phyloP scores from a whole-genome alignment of 1,140 invertebrate genomes.

The Aethina tumida region DNA sequence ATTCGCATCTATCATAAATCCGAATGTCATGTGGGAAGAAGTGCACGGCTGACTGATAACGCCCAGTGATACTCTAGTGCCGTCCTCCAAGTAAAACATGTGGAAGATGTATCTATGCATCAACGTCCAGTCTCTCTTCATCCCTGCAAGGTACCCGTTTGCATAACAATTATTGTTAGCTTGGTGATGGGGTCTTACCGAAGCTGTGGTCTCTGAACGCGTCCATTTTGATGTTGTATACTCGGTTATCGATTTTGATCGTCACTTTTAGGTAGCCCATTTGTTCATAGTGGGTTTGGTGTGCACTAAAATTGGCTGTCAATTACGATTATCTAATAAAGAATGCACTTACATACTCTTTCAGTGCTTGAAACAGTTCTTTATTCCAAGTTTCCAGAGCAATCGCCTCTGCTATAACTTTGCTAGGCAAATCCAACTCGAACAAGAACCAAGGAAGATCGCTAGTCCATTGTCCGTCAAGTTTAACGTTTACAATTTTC shows the following conservation, averaged over 20 bases:
- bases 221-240: slow-evolving; percentile 39
- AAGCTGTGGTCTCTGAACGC: slow-evolving; percentile 61
- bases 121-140: slow-evolving; percentile 57
- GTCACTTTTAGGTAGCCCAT: slow-evolving; percentile 48
- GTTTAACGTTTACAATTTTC: slow-evolving; percentile 39
- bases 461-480: slow-evolving; percentile 43
- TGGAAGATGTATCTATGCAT: slow-evolving; percentile 63
- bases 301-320: slow-evolving; percentile 41
- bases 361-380: slow-evolving; percentile 51
- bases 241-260: slow-evolving; percentile 41
- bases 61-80: slow-evolving; percentile 48
- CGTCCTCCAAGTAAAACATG: slow-evolving; percentile 55
- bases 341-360: slow-evolving; percentile 40
- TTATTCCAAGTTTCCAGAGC: slow-evolving; percentile 55
- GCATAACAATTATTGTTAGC: too few species aligned
- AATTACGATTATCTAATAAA: slow-evolving; percentile 2
- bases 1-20: slow-evolving; percentile 49
- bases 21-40: slow-evolving; percentile 50
- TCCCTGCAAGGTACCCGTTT: slow-evolving; percentile 43
- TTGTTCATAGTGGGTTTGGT: slow-evolving; percentile 69
- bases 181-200: slow-evolving; percentile 38
- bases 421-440: slow-evolving; percentile 51
- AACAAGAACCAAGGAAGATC: slow-evolving; percentile 50
- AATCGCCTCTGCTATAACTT: slow-evolving; percentile 49
- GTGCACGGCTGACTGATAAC: slow-evolving; percentile 56